Base-by-base conservation (phyloP, 2,888 invertebrate species). In the Hypsopygia costalis region DNA sequence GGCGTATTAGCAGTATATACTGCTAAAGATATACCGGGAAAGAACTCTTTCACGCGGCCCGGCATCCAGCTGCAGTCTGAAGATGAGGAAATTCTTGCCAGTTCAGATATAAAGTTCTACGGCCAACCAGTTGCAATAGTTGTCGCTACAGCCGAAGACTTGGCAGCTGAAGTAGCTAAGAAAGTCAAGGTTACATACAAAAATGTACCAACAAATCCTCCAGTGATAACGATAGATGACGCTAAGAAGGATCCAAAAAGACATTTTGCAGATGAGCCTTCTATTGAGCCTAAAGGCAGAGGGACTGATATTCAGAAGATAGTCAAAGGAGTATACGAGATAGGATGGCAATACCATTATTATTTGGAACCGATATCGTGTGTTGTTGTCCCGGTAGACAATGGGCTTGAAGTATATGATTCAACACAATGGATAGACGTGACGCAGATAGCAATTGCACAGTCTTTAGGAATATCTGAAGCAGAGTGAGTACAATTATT, bases 321-420 rank as follows among this genome's bases (percentile, higher is more conserved):
- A 0, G 72, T 92, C 8, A 90, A 88, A 47, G 95, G 94, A 0
- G 78, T 80, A 1, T 87, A 91, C 46, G 85, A 91, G 45, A 71
- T 91, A 43, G 92, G 91, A 8, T 71, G 90, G 0, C 95, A 95
- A 62, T 95, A 94, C 64, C 95, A 95, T 69, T 94, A 92, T 54
- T 92, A 92, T 30, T 89, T 95, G 91, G 95, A 95, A 63, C 91
- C 93, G 0, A 90, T 94, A 7, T 80, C 90, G 0, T 91, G 92
- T 40, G 88, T 94, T 0, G 92, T 91, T 21, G 62, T 92, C 3
- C 95, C 95, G 0, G 80, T 89, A 1, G 95, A 95, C 56, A 91
- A 92, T 29, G 91, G 91, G 0, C 63, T 94, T 47, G 92, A 94
- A 39, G 91, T 95, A 0, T 90, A 90, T 54, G 86, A 91, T 12